phyloP scores from a whole-genome alignment of 2,888 invertebrate genomes.

The Hirtodrosophila cameraria region DNA sequence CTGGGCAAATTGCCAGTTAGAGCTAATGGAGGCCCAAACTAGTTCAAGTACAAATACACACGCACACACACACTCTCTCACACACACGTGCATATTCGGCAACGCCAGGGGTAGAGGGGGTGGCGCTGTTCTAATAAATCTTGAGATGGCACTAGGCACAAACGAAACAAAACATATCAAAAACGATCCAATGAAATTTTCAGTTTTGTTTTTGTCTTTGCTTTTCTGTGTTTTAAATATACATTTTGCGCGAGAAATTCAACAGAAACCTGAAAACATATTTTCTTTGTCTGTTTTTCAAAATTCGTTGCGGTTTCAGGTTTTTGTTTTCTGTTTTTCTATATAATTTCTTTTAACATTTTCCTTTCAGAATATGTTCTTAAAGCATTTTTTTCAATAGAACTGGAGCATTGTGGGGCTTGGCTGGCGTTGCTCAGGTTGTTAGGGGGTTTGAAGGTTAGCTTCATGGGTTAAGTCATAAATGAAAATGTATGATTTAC shows the following conservation, averaged over 20 bases:
- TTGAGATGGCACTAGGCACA: conserved; percentile 13
- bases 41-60: conserved; percentile 61
- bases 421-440: neutral
- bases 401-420: neutral
- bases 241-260: conserved; percentile 33
- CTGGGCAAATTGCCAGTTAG: conserved; percentile 62
- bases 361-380: conserved; percentile 5
- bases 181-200: conserved; percentile 13
- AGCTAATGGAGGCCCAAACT: conserved; percentile 66
- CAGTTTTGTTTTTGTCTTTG: conserved; percentile 8
- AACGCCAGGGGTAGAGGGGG: conserved; percentile 37
- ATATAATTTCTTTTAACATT: conserved; percentile 4
- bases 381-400: conserved; percentile 3
- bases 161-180: conserved; percentile 10
- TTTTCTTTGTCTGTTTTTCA: neutral
- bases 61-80: neutral
- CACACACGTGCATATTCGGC: conserved; percentile 27
- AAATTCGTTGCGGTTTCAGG: neutral
- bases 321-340: neutral
- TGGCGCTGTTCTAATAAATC: conserved; percentile 20
- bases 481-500: conserved; percentile 22
- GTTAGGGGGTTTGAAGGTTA: neutral
- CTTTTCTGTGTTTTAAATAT: conserved; percentile 48
- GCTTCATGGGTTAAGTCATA: conserved; percentile 10
- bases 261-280: conserved; percentile 11